Evolutionary conservation across 2,888 invertebrate species (phyloP).

Genomic region (Sphaerophoria rueppellii): DNA sequence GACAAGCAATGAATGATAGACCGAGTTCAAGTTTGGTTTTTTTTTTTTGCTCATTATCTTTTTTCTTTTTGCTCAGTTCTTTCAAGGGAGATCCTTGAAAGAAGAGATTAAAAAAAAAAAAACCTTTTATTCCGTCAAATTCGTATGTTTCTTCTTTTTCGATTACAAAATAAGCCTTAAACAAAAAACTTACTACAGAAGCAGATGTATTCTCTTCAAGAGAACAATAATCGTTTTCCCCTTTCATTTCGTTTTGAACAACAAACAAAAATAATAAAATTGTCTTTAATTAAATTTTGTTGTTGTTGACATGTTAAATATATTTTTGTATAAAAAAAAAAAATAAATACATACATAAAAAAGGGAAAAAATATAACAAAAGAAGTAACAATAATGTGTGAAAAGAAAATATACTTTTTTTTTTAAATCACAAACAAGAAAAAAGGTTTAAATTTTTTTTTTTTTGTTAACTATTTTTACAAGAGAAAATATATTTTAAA

Average conservation of each 20-base stretch:
- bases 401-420: slow-evolving; percentile 21
- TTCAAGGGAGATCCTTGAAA: slow-evolving; percentile 28
- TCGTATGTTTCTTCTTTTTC: slow-evolving; percentile 41
- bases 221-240: slow-evolving; percentile 70
- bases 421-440: slow-evolving; percentile 71
- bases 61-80: slow-evolving; percentile 10
- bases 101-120: slow-evolving; percentile 41
- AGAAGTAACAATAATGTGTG: slow-evolving; percentile 22
- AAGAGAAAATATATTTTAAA: slow-evolving; percentile 53
- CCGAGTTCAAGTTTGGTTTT: slow-evolving; percentile 64
- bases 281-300: slow-evolving; percentile 49
- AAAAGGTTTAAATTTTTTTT: slow-evolving; percentile 40
- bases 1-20: slow-evolving; percentile 61
- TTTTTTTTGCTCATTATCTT: slow-evolving; percentile 34
- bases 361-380: slow-evolving; percentile 24
- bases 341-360: slow-evolving; percentile 50
- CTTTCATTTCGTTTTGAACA: slow-evolving; percentile 38
- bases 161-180: slow-evolving; percentile 54
- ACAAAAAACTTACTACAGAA: slow-evolving; percentile 60
- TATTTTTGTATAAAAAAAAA: slow-evolving; percentile 69
- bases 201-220: slow-evolving; percentile 37
- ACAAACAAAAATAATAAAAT: slow-evolving; percentile 23
- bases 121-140: slow-evolving; percentile 63
- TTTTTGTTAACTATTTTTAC: slow-evolving; percentile 51
- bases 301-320: slow-evolving; percentile 66